These are phyloP conservation scores for Thryonomys swinderianus DNA, from an alignment of 2,113 vertebrate genomes.

Conservation along the genomic window DNA sequence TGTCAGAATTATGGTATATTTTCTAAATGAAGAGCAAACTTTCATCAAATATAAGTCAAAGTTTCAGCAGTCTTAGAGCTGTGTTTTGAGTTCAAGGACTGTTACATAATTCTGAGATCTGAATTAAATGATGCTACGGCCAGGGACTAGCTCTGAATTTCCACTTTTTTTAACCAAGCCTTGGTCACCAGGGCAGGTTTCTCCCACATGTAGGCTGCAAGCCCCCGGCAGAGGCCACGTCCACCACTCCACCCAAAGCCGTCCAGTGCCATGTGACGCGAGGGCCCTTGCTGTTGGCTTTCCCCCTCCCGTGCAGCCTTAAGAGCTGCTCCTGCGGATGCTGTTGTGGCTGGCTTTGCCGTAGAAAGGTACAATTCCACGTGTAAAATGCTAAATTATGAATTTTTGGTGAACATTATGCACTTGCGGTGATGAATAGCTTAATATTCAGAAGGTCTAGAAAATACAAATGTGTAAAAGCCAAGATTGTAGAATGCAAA, in stretches of 20 bases:
- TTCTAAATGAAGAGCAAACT: constrained; percentile 7
- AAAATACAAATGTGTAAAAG: not conserved
- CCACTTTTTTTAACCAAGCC: not conserved
- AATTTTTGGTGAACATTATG: not conserved
- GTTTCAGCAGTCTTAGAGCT: not conserved
- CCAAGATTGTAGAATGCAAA: rapidly evolving
- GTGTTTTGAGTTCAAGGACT: not conserved
- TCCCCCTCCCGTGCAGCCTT: rapidly evolving
- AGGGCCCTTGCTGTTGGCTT: rapidly evolving
- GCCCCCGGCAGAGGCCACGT: not conserved
- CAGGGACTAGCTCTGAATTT: not conserved
- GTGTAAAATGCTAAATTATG: not conserved
- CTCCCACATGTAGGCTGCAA: not conserved
- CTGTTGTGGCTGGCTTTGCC: not conserved
- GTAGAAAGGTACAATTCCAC: not conserved
- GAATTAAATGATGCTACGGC: not conserved
- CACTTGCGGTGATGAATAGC: not conserved
- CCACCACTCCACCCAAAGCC: not conserved
- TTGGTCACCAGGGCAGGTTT: no score
- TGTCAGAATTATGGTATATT: not conserved
- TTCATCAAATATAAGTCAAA: not conserved
- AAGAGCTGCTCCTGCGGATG: not conserved
- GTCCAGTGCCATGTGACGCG: not conserved
- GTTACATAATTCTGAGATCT: not conserved
- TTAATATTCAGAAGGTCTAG: no score